Evolutionary conservation across 1,140 invertebrate species (phyloP).

Genomic region (Drosophila gunungcola): DNA sequence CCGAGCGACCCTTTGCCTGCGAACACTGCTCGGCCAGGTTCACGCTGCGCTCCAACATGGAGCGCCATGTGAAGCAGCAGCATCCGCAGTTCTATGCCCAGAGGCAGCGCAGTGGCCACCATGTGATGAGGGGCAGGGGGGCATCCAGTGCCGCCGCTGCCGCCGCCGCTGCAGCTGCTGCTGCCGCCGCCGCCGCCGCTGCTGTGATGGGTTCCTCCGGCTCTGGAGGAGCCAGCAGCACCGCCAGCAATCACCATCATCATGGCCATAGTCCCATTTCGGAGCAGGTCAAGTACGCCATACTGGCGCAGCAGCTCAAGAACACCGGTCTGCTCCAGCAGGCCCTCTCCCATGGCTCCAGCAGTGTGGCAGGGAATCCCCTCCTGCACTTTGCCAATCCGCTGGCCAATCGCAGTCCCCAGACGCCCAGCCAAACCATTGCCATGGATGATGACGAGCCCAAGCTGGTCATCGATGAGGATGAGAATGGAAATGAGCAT

Average conservation of each 20-base stretch:
- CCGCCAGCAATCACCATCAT: slow-evolving; percentile 23
- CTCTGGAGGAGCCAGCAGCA: background rate
- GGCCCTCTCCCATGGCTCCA: slow-evolving; percentile 77
- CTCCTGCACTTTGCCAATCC: slow-evolving; percentile 60
- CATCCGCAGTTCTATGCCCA: slow-evolving; percentile 95
- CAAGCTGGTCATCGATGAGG: slow-evolving; percentile 85
- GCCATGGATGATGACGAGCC: slow-evolving; percentile 84
- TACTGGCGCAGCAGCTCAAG: slow-evolving; percentile 90
- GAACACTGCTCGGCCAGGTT: slow-evolving; percentile 95
- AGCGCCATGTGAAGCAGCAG: slow-evolving; percentile 96
- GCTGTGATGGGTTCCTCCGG: slow-evolving; percentile 37
- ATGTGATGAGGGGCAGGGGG: slow-evolving; percentile 84
- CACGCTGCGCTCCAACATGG: slow-evolving; percentile 96
- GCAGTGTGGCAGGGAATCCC: slow-evolving; percentile 61
- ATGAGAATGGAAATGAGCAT: slow-evolving; percentile 85
- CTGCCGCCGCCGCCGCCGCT: slow-evolving; percentile 49
- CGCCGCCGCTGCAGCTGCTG: slow-evolving; percentile 44
- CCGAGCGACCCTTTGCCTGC: slow-evolving; percentile 95
- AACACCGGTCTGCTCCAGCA: slow-evolving; percentile 84
- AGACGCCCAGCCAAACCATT: background rate
- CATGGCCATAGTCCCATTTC: slow-evolving; percentile 86
- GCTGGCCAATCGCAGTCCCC: background rate
- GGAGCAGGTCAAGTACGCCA: slow-evolving; percentile 91
- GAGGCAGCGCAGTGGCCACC: slow-evolving; percentile 86
- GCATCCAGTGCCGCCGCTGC: slow-evolving; percentile 51